Base-by-base conservation (phyloP, 2,113 vertebrate species). In the Glareola pratincola region DNA sequence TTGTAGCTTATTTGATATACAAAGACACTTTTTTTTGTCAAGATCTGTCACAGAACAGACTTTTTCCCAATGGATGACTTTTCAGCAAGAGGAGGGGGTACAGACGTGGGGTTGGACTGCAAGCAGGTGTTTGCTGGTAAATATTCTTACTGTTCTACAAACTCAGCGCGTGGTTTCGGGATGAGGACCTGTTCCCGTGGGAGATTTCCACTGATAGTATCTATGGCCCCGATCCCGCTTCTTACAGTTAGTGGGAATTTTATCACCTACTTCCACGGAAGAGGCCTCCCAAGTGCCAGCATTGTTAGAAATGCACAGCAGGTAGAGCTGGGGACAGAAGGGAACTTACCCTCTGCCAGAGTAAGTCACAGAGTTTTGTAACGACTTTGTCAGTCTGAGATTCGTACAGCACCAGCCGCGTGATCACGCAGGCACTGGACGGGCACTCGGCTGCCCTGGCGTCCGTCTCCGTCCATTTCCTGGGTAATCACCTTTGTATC, bases 371-470 rank as follows among this genome's bases (percentile, higher is more conserved):
- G 36, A 2, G 62, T 50, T 92, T 77, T 59, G 2, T 60, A 66
- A 68, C 73, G 81, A 32, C 68, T 64, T 74, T 3, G 45, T 57
- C 83, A 26, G 7, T 81, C 88, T 41, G 84, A 57, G 74, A 39
- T 54, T 73, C 62, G 66, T 36, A 47, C 57, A 95, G 94, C 92
- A 97, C 96, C 96, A 76, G 74, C 14, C 14, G 45, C 18, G 43
- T 56, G 32, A 48, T 83, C 85, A 24, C 89, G 80, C 91, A 91
- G 96, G 97, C 96, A 93, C 95, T 90, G 86, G 64, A 41, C 74
- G 87, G 89, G 84, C 48, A 76, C 96, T 82, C 37, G 1, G 91
- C 74, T 84, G 54, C 66, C 88, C 34, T 0, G 10, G 92, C 83
- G 30, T 92, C 77, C 87, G 2, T 30, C 76, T 89, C 66, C 14